A percentile compares a stretch with the other conserved stretches of the same genome.
phyloP scores from a whole-genome alignment of 2,888 invertebrate genomes.

The Himalopsyche japonica region DNA sequence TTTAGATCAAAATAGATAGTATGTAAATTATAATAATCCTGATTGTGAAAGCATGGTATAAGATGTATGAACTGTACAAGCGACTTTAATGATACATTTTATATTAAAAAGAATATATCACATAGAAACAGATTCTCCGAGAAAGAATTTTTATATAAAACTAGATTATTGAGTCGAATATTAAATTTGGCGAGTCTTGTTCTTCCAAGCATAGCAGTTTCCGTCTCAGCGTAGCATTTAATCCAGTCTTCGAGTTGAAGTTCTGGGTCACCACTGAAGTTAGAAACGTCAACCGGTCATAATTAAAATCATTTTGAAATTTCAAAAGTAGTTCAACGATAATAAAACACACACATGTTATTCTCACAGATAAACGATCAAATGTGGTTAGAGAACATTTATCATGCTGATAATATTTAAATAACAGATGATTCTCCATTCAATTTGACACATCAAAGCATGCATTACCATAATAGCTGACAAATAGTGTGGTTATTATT shows the following conservation, averaged over 20 bases:
- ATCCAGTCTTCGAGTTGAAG: slow-evolving; percentile 24
- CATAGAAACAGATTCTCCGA: neutral
- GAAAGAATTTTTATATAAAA: neutral
- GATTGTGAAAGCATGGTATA: neutral
- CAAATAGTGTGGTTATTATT: slow-evolving; percentile 36
- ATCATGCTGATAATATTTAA: neutral
- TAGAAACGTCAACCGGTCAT: slow-evolving; percentile 20
- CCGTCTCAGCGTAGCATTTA: slow-evolving; percentile 25
- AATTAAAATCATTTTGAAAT: neutral
- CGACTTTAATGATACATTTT: neutral
- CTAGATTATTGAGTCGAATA: slow-evolving; percentile 14
- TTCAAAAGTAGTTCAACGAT: neutral
- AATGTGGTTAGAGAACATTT: slow-evolving; percentile 19
- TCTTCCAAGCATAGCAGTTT: slow-evolving; percentile 35
- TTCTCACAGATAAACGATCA: slow-evolving; percentile 15
- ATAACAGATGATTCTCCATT: neutral
- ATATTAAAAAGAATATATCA: neutral
- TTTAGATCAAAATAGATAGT: neutral
- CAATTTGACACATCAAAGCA: neutral
- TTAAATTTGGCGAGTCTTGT: slow-evolving; percentile 25
- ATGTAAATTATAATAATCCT: neutral
- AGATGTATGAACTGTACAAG: neutral
- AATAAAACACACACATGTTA: slow-evolving; percentile 18
- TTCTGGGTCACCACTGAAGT: slow-evolving; percentile 29
- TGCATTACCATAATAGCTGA: neutral